Base-by-base conservation (phyloP, 2,888 invertebrate species). In the Drosophila subsilvestris region DNA sequence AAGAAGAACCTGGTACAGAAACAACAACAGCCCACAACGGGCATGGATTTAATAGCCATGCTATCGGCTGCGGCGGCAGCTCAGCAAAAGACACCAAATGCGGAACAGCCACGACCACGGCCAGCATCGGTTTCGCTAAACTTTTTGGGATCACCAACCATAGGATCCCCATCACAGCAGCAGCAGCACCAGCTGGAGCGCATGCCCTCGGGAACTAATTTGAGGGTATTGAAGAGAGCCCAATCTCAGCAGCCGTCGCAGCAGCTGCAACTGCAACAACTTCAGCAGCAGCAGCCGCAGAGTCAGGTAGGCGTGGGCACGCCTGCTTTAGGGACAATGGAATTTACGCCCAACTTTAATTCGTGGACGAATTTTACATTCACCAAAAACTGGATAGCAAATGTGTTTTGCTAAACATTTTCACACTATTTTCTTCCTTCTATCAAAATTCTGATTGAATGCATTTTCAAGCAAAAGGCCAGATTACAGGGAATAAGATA, bases 311-410 rank as follows among this genome's bases (percentile, higher is more conserved):
- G 25, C 45, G 51, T 42, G 27, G 50, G 22, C 49, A 42, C 18
- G 42, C 25, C 58, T 57, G 20, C 32, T 25, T 12, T 48, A 43
- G 75, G 80, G 55, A 78, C 76, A 3, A 56, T 81, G 49, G 89
- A 89, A 68, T 91, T 91, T 66, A 91, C 90, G 80, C 92, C 92
- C 79, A 91, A 83, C 86, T 91, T 91, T 54, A 91, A 91, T 88
- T 91, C 92, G 76, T 92, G 92, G 92, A 91, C 89, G 73, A 91
- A 91, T 89, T 92, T 92, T 75, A 90, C 92, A 76, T 92, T 92
- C 83, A 91, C 92, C 68, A 91, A 92, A 82, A 92, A 91, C 83
- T 90, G 91, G 74, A 92, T 92, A 81, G 88, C 92, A 74, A 91
- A 92, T 79, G 91, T 92, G 44, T 92, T 92, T 84, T 91, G 91